Base-by-base conservation (phyloP, 1,140 invertebrate genomes). In the Trichogramma pretiosum region DNA sequence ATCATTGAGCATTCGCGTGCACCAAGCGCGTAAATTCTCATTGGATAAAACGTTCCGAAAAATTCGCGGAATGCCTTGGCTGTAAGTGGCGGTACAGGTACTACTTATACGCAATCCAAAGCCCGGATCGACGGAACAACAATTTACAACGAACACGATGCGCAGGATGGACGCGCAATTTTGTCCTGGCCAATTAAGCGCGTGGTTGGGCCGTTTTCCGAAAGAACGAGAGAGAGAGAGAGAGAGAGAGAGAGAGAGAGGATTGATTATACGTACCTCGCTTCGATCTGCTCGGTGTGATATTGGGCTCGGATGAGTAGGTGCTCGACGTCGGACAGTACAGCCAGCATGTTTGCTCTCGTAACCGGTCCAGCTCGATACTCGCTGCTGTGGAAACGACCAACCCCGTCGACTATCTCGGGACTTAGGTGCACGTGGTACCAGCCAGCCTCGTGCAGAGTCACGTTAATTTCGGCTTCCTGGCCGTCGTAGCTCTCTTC, bases 261-360 rank as follows among this genome's bases (percentile, higher is more conserved):
- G 19, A 43, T 14, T 16, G n/a, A n/a, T n/a, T 36, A 26, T 36
- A 28, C 39, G 60, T 56, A 82, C 80, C 74, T 79, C 30, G 84
- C 87, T 72, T 95, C 90, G 48, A 90, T 83, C 72, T 99, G 94
- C 63, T 94, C 91, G 0, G 87, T 89, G 64, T 97, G 91, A 67
- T 86, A 98, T 44, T 90, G 89, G 0, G 91, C 92, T 43, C 93
- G 76, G 19, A 98, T 77, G 56, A 98, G 75, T 13, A 98, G 59
- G 22, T 84, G 72, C 49, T 84, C 81, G 0, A 99, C 59, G 54
- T 90, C 78, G 5, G 82, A 75, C n/a, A 98, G 67, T 1, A 93
- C 79, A 19, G 82, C 79, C 63, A 98, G 81, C 59, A 98, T 84
- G 58, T 96, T 82, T 5, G 72, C 64, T 49, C 89, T 75, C 1